These are phyloP conservation scores for Sebastes dallii DNA, from an alignment of 2,797 vertebrate genomes.

Conservation along the genomic window DNA sequence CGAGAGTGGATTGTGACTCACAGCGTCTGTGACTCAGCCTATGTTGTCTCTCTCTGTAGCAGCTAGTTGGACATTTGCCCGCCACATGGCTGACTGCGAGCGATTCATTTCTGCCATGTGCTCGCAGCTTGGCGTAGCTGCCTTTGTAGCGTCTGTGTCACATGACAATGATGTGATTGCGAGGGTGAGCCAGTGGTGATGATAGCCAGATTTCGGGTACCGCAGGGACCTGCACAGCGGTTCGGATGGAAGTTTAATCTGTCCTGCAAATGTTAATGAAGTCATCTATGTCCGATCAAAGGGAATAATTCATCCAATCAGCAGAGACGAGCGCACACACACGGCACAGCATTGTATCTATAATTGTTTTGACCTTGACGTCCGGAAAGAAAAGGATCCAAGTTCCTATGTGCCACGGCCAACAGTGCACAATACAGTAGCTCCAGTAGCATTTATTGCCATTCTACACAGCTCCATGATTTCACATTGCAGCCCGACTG, in stretches of 20 bases:
- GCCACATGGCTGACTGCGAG: constrained; percentile 39
- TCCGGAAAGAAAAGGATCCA: constrained; percentile 30
- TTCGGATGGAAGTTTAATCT: constrained; percentile 9
- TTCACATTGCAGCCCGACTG: constrained; percentile 57
- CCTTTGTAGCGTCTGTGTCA: constrained; percentile 37
- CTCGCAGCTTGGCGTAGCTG: constrained; percentile 30
- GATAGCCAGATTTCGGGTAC: constrained; percentile 20
- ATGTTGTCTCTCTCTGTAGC: constrained; percentile 30
- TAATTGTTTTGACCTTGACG: constrained; percentile 46
- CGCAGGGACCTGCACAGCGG: background rate
- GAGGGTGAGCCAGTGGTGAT: background rate
- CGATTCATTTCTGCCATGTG: constrained; percentile 46
- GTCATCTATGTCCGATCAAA: constrained; percentile 43
- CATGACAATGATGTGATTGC: constrained; percentile 32
- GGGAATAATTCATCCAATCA: constrained; percentile 29
- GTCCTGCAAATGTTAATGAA: constrained; percentile 43
- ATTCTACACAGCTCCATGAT: constrained; percentile 62
- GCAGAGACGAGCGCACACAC: background rate
- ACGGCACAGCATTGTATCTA: background rate
- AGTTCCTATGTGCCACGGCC: constrained; percentile 14
- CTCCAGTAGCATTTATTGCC: constrained; percentile 48
- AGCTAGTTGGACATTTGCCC: constrained; percentile 32
- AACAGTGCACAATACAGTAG: constrained; percentile 8
- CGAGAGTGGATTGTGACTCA: constrained; percentile 38
- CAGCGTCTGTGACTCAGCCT: constrained; percentile 41